Base-by-base conservation (phyloP, 2,797 vertebrate genomes). In the Discoglossus pictus region DNA sequence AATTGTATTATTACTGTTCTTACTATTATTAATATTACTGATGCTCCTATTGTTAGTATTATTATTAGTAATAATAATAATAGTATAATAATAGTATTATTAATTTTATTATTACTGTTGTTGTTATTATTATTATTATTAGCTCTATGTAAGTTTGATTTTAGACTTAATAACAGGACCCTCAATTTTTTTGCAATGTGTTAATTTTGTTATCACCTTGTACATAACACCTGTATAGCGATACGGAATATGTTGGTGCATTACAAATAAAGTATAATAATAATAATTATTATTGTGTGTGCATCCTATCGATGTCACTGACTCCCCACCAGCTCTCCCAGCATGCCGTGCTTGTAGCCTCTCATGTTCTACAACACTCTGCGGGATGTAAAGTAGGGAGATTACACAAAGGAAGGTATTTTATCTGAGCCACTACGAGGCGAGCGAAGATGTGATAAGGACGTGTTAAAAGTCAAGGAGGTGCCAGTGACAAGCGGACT, bases 401-500 rank as follows among this genome's bases (percentile, higher is more conserved):
- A 76, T 74, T 67, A 21, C 35, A 7, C 47, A 0, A 1, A 75
- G 38, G 21, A 66, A 17, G 78, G 77, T 73, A 82, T 87, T 83
- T 86, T 81, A 84, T 87, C 83, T 63, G 73, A 13, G 15, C 61
- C 9, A 40, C 44, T 7, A 20, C 0, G 70, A 76, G 77, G 76
- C 52, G 76, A 75, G 73, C 2, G 63, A 71, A 13, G 81, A 78
- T 65, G 51, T 2, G 80, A 82, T 78, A 83, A 82, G 59, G 65
- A 82, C 40, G 83, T 44, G 74, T 72, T 82, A 86, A 80, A 81
- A 89, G 82, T 86, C 82, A 87, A 79, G 55, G 68, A 86, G 80
- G 82, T 82, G 81, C 72, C 74, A 10, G 21, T 86, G 82, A 81
- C 75, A 73, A 60, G 75, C 70, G 39, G 1, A 51, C 76, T 8